Base-by-base conservation (phyloP, 1,140 invertebrate genomes). In the Drosophila neocordata region DNA sequence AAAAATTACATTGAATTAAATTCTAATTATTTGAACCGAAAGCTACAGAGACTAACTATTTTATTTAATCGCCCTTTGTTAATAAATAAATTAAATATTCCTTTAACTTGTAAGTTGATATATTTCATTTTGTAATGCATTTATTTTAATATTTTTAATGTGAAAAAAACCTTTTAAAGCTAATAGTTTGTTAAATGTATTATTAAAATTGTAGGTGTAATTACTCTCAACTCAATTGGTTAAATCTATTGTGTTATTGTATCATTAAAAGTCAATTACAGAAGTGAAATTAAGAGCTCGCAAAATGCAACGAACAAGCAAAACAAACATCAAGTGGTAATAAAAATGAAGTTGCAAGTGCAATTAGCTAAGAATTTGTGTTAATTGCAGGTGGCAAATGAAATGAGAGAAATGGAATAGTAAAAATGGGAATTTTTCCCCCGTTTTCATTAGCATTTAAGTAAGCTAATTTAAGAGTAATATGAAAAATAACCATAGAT, bases 321-420 rank as follows among this genome's bases (percentile, higher is more conserved):
- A 13, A 22, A 12, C 8, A 7, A 18, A 22, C 7, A 35, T 51
- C 7, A 56, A 72, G 31, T n/a, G 37, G 18, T 34, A 55, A 53
- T 59, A 53, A 72, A 37, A 71, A 63, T 56, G 53, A 62, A 61
- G n/a, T 64, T 13, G 22, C 5, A 57, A 11, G 34, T 31, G 59
- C 52, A 31, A 72, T 37, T 72, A 64, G 53, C 59, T 12, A 12
- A n/a, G 15, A 59, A 57, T 63, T 35, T 8, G 37, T 38, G 59
- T 15, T 72, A 72, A 72, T 72, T 62, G 9, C 68, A 24, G 68
- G 51, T 57, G 37, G 22, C 59, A 70, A 27, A 62, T 44, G 9
- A 71, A 35, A 38, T 38, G 48, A 59, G n/a, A 31, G 27, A 55
- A 55, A 24, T 24, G 2, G 22, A 24, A 24, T n/a, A n/a, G n/a